phyloP scores from a whole-genome alignment of 2,113 vertebrate genomes.

The Sturnus vulgaris region DNA sequence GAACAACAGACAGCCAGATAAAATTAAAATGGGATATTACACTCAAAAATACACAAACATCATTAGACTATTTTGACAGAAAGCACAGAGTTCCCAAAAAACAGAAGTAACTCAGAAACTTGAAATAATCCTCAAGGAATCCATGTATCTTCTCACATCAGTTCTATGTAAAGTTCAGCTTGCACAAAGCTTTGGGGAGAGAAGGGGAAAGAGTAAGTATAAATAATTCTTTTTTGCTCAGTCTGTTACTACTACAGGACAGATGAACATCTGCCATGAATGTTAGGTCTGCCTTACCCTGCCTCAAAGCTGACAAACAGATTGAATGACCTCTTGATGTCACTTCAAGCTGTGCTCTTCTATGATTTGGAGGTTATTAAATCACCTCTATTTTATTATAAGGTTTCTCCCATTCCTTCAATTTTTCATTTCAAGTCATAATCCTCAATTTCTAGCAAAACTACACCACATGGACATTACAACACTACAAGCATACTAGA shows the following conservation, averaged over 20 bases:
- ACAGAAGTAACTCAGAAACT: not conserved
- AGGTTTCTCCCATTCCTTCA: not conserved
- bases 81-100: not conserved
- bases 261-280: not conserved
- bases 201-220: not conserved
- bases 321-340: constrained; percentile 12
- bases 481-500: not conserved
- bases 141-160: not conserved
- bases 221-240: not conserved
- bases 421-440: not conserved
- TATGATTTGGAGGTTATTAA: not conserved
- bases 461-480: not conserved
- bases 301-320: not conserved
- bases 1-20: not conserved
- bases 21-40: not conserved
- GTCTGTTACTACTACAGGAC: not conserved
- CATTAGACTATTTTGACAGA: not conserved
- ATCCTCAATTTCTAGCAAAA: not conserved
- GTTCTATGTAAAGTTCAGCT: not conserved
- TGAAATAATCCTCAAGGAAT: not conserved
- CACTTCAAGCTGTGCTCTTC: not conserved
- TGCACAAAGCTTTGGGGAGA: not conserved
- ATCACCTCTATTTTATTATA: constrained; percentile 15
- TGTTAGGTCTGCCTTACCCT: not conserved
- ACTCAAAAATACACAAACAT: not conserved